phyloP scores from a whole-genome alignment of 2,113 vertebrate species.

The Mobula birostris region DNA sequence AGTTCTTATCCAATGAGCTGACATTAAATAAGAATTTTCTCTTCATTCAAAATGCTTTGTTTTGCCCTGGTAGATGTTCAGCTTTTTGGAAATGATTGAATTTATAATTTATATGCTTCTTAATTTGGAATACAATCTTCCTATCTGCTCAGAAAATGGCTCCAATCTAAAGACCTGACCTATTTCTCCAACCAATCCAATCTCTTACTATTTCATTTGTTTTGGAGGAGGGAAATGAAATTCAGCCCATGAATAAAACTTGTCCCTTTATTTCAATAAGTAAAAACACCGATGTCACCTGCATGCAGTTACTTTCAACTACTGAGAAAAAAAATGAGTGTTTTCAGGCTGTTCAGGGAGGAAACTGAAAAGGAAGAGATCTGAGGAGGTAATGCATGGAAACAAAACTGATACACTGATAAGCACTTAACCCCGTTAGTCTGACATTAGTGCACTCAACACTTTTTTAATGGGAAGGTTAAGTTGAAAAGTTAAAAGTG shows the following conservation, averaged over 20 bases:
- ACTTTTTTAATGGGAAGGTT: not conserved
- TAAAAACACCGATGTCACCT: slow-evolving; percentile 19
- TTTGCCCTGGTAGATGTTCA: slow-evolving; percentile 22
- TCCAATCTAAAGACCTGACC: not conserved
- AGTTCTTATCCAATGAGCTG: not conserved
- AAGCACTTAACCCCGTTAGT: not conserved
- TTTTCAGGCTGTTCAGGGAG: not conserved
- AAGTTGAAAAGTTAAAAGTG: not conserved
- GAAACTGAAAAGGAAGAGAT: not conserved
- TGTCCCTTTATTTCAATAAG: not conserved
- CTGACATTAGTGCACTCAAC: not conserved
- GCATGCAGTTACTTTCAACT: not conserved
- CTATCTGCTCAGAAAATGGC: not conserved
- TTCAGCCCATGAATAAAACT: not conserved
- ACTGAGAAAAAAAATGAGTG: not conserved
- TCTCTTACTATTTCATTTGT: not conserved
- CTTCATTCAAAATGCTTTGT: slow-evolving; percentile 7
- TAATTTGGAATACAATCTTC: slow-evolving; percentile 24
- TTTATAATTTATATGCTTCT: slow-evolving; percentile 15
- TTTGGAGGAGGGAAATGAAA: not conserved
- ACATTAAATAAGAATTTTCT: not conserved
- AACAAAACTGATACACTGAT: not conserved
- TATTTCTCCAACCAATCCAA: not conserved
- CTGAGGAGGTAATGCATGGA: not conserved
- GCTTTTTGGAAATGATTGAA: not conserved